Conservation (phyloP, 2,888 invertebrate species). For the Cerceris rybyensis region DNA sequence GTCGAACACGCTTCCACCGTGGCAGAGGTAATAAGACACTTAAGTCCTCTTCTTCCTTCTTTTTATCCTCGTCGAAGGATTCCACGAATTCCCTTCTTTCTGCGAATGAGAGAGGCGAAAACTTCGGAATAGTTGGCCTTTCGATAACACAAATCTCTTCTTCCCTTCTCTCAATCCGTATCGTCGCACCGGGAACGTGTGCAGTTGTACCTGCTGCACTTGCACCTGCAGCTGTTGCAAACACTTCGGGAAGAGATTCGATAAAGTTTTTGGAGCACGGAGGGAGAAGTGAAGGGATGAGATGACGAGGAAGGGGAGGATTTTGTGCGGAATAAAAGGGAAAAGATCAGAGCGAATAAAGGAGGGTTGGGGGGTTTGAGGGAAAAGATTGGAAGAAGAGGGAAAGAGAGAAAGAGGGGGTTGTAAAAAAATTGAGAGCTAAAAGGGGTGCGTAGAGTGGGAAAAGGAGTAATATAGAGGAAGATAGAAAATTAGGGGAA, state of each 20-base stretch:
- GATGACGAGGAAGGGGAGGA: too few species aligned
- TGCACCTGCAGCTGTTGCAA: constrained; percentile 70
- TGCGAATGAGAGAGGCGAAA: constrained; percentile 15
- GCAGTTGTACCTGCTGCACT: constrained; percentile 33
- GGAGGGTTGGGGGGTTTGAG: background rate
- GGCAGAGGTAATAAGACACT: too few species aligned
- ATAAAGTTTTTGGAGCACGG: constrained; percentile 60
- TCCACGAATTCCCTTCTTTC: background rate
- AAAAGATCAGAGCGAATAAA: too few species aligned
- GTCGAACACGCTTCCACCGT: background rate
- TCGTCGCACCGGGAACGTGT: constrained; percentile 42
- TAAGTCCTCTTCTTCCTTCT: background rate
- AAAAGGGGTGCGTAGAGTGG: too few species aligned
- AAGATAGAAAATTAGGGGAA: too few species aligned
- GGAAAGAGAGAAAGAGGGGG: too few species aligned
- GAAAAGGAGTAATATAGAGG: too few species aligned
- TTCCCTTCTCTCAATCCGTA: constrained; percentile 3
- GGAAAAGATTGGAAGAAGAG: constrained; percentile 4
- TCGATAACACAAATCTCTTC: constrained; percentile 55
- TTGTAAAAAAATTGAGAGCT: too few species aligned
- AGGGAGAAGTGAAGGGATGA: background rate
- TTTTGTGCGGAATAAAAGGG: too few species aligned
- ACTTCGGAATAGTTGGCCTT: constrained; percentile 51
- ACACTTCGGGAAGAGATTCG: constrained; percentile 62
- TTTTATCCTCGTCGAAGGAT: background rate